These are phyloP conservation scores for Drosophila niveifrons DNA, from an alignment of 2,888 invertebrate species.

Conservation along the genomic window DNA sequence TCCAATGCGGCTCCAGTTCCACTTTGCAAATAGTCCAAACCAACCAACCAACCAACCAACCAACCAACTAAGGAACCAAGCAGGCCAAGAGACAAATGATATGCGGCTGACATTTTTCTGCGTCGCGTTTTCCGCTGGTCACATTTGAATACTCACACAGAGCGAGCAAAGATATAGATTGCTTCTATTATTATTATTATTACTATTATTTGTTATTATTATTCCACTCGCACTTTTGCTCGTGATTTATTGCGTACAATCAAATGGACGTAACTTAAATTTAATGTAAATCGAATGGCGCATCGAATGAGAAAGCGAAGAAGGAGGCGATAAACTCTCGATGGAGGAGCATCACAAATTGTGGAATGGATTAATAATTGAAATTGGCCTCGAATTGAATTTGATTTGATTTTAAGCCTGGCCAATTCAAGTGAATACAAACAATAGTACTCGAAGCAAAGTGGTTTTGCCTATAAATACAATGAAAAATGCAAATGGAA, in stretches of 20 bases:
- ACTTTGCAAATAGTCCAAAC: neutral
- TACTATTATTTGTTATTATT: conserved; percentile 12
- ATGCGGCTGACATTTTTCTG: conserved; percentile 40
- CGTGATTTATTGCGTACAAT: conserved; percentile 59
- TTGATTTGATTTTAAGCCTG: conserved; percentile 32
- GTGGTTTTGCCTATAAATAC: conserved; percentile 7
- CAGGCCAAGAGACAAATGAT: conserved; percentile 59
- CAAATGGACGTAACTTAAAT: conserved; percentile 45
- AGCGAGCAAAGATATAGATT: neutral
- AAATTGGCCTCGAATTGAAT: conserved; percentile 43
- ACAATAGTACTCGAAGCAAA: conserved; percentile 19
- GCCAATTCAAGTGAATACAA: conserved; percentile 25
- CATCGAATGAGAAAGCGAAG: neutral
- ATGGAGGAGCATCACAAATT: conserved; percentile 4
- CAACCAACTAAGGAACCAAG: neutral
- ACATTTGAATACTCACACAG: conserved; percentile 43
- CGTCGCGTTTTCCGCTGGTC: conserved; percentile 33
- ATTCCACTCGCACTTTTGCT: neutral
- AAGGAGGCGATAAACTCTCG: neutral
- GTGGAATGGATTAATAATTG: conserved; percentile 47
- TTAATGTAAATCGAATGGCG: conserved; percentile 58
- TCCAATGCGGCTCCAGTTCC: neutral
- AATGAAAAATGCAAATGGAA: conserved; percentile 15
- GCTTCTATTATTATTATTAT: conserved; percentile 26
- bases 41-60: too few relatives aligned